These are phyloP conservation scores for Alligator sinensis DNA, from an alignment of 2,113 vertebrate species.

Conservation along the genomic window DNA sequence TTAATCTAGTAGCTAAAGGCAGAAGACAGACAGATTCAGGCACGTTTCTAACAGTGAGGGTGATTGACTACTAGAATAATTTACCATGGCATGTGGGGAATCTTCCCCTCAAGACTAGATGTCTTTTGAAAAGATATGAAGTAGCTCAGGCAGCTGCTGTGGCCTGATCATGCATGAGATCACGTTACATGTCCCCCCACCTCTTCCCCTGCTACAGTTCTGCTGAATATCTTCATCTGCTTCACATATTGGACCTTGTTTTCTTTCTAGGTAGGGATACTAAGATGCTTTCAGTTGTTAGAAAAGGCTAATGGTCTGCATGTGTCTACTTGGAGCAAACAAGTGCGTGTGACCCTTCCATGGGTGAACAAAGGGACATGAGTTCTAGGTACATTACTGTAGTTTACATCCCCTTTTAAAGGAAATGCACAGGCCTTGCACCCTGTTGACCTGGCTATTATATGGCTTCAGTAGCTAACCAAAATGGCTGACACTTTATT, in stretches of 20 bases:
- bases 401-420: background rate
- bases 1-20: background rate
- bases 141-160: background rate
- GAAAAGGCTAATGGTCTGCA: background rate
- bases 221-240: background rate
- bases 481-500: background rate
- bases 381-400: background rate
- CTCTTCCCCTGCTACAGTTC: background rate
- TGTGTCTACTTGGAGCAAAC: background rate
- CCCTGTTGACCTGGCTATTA: background rate
- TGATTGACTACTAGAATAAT: background rate
- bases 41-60: background rate
- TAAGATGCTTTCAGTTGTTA: background rate
- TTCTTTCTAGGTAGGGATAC: fast-evolving
- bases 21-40: background rate
- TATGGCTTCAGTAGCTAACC: background rate
- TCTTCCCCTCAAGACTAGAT: background rate
- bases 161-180: background rate
- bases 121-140: background rate
- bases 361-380: background rate
- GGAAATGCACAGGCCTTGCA: background rate
- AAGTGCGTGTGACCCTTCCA: background rate
- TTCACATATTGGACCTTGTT: background rate
- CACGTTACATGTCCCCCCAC: background rate
- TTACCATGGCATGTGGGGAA: background rate